Evolutionary conservation across 2,113 vertebrate genomes (phyloP).

Genomic region (Chloropsis cyanopogon): DNA sequence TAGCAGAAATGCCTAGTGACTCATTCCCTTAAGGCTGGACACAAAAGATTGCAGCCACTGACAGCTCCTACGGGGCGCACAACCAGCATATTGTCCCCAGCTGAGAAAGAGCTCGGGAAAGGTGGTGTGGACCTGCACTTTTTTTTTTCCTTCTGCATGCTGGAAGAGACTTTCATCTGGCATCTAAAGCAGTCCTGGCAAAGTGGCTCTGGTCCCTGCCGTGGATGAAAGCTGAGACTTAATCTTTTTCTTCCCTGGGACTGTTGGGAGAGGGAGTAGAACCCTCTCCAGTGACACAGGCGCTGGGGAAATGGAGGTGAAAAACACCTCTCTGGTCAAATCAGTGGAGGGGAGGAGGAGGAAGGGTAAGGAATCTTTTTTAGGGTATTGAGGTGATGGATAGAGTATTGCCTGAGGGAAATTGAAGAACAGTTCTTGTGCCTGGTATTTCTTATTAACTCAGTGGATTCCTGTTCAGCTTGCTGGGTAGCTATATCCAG

Average conservation of each 20-base stretch:
- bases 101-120: neutral
- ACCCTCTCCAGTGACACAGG: neutral
- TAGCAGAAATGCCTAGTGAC: neutral
- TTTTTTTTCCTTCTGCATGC: neutral
- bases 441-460: neutral
- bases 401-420: neutral
- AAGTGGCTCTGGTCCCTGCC: neutral
- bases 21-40: neutral
- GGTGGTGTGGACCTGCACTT: neutral
- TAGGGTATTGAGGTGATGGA: neutral
- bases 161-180: neutral
- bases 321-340: neutral
- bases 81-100: neutral
- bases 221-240: neutral
- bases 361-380: neutral
- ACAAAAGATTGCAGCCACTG: neutral
- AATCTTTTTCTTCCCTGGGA: neutral
- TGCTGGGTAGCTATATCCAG: neutral
- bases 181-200: neutral
- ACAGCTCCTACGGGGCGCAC: neutral
- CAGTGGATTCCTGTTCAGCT: neutral
- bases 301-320: neutral
- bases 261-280: neutral
- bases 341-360: neutral
- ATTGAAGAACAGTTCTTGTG: neutral